A percentile compares a stretch with the other conserved stretches of the same genome.
These are phyloP conservation scores for Drosophila eugracilis DNA, from an alignment of 1,140 invertebrate species.

Conservation along the genomic window DNA sequence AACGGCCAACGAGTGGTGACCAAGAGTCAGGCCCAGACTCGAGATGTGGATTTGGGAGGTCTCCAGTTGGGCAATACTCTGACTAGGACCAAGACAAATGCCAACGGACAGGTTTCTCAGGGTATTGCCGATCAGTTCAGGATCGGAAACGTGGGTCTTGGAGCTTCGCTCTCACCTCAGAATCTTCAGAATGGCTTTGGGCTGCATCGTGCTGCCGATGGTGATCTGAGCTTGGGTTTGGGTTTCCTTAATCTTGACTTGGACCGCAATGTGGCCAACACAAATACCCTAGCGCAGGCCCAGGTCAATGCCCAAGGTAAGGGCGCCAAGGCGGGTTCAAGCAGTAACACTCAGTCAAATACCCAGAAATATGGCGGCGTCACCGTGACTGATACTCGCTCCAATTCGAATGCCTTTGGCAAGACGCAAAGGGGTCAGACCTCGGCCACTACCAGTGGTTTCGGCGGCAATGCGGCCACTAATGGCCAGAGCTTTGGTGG, in stretches of 20 bases:
- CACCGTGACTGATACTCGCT: constrained; percentile 58
- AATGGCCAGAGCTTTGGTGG: constrained; percentile 44
- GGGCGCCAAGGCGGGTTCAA: constrained; percentile 47
- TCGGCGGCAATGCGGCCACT: constrained; percentile 57
- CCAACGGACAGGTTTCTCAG: constrained; percentile 58
- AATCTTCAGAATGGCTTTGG: constrained; percentile 75
- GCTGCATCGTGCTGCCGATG: constrained; percentile 63
- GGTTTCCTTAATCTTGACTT: constrained; percentile 71
- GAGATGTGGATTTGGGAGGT: constrained; percentile 64
- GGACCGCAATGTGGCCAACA: constrained; percentile 49
- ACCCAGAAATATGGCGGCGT: constrained; percentile 59
- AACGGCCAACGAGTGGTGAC: constrained; percentile 65
- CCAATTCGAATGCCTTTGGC: constrained; percentile 73
- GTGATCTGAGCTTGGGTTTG: constrained; percentile 61
- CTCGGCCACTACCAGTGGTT: constrained; percentile 61
- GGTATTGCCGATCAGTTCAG: constrained; percentile 72
- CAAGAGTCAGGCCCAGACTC: constrained; percentile 62
- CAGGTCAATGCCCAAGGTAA: constrained; percentile 70
- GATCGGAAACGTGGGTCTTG: constrained; percentile 67
- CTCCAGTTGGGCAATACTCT: constrained; percentile 75
- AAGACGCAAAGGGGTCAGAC: constrained; percentile 64
- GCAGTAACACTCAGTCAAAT: constrained; percentile 58
- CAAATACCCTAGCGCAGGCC: constrained; percentile 58
- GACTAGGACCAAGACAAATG: constrained; percentile 63
- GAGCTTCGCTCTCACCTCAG: constrained; percentile 63